phyloP scores from a whole-genome alignment of 2,888 invertebrate species.

The Acrobasis suavella region DNA sequence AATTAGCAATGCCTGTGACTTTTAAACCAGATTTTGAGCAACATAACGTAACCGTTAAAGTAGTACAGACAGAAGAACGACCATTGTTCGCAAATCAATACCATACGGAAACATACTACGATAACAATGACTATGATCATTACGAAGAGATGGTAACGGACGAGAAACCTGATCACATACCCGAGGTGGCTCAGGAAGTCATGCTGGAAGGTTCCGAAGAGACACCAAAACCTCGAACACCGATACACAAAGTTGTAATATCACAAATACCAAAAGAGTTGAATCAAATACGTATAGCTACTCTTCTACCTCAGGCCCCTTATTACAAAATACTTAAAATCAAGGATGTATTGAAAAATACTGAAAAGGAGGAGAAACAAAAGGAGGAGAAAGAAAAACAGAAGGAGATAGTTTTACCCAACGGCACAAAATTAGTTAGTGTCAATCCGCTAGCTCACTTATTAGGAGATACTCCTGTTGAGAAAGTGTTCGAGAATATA shows the following conservation, averaged over 20 bases:
- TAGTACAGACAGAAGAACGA: slow-evolving; percentile 34
- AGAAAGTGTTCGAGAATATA: slow-evolving; percentile 39
- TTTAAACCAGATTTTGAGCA: slow-evolving; percentile 45
- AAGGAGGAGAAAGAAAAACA: not conserved
- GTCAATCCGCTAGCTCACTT: slow-evolving; percentile 69
- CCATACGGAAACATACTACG: slow-evolving; percentile 23
- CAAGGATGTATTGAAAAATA: slow-evolving; percentile 42
- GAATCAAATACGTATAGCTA: slow-evolving; percentile 57
- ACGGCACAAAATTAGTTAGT: slow-evolving; percentile 60
- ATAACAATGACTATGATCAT: slow-evolving; percentile 34
- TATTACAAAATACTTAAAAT: slow-evolving; percentile 69
- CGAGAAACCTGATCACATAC: slow-evolving; percentile 41
- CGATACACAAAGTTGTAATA: slow-evolving; percentile 46
- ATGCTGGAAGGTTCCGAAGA: slow-evolving; percentile 55
- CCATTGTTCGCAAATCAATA: not conserved
- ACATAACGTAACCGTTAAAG: slow-evolving; percentile 42
- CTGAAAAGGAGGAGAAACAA: not conserved
- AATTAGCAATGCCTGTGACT: slow-evolving; percentile 54
- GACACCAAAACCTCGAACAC: slow-evolving; percentile 26
- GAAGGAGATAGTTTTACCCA: slow-evolving; percentile 44
- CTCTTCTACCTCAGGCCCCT: slow-evolving; percentile 59
- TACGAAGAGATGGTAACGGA: slow-evolving; percentile 34
- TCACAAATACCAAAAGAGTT: slow-evolving; percentile 50
- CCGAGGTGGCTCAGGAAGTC: slow-evolving; percentile 67
- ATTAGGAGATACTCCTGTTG: slow-evolving; percentile 45